These are phyloP conservation scores for Cydia splendana DNA, from an alignment of 1,140 invertebrate genomes.

Conservation along the genomic window DNA sequence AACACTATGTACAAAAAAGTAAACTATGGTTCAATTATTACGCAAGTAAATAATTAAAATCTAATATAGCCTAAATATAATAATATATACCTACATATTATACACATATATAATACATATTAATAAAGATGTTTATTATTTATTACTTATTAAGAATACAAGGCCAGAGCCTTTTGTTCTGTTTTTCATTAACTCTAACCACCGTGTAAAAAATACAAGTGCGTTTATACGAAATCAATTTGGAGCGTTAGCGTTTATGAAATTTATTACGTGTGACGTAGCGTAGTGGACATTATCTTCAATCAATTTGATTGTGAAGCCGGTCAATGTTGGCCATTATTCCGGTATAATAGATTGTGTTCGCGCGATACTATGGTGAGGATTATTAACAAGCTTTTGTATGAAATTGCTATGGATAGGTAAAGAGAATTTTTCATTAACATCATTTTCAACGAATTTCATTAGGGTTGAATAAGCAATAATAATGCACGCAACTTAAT, in stretches of 20 bases:
- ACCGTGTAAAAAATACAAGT: background rate
- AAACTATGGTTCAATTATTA: no score
- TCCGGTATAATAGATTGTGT: slow-evolving; percentile 21
- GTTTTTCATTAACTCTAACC: no score
- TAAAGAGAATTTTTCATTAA: background rate
- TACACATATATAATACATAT: no score
- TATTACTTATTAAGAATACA: no score
- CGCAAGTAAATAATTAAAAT: no score
- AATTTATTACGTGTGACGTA: slow-evolving; percentile 8
- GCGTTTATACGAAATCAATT: background rate
- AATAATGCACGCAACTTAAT: no score
- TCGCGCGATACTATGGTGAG: slow-evolving; percentile 1
- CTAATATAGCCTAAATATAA: no score
- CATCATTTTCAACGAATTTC: background rate
- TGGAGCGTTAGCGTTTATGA: background rate
- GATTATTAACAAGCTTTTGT: slow-evolving; percentile 17
- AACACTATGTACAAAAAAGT: no score
- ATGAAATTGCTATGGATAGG: background rate
- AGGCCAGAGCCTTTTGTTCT: no score
- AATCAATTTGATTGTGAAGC: slow-evolving; percentile 30
- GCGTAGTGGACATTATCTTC: slow-evolving; percentile 21
- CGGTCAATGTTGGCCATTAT: slow-evolving; percentile 5
- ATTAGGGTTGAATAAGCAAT: background rate
- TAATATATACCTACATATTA: no score
- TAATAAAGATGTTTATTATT: no score